Base-by-base conservation (phyloP, 2,888 invertebrate genomes). In the Villa cingulata region DNA sequence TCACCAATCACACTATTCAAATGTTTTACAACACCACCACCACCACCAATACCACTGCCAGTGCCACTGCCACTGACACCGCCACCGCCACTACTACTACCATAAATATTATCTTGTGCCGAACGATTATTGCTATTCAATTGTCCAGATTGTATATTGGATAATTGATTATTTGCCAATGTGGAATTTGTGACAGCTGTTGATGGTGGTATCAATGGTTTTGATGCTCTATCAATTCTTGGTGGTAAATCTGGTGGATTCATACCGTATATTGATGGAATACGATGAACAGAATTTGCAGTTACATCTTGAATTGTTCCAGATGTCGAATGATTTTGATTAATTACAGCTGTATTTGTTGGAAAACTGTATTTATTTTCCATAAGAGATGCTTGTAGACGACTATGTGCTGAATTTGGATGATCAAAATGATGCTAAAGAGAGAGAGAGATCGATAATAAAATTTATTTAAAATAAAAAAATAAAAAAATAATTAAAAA, bases 191-290 rank as follows among this genome's bases (percentile, higher is more conserved):
- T 62, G 45, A 74, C 74, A 0, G 80, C 77, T 10, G 79, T 76
- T 20, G 85, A 85, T 60, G 86, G 80, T 68, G 66, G 47, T 71
- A 72, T 72, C 72, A 77, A 76, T 0, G 91, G 91, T 60, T 91
- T 85, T 3, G 74, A 80, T 49, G 79, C 83, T 27, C 86, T 73
- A 67, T 87, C 83, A 19, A 89, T 80, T 46, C 88, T 76, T 2
- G 91, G 91, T 0, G 91, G 91, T 50, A 90, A 68, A 71, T 90
- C 89, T 2, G 89, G 88, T 3, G 64, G 68, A 55, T 68, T 62
- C 15, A 67, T 65, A 42, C 78, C 78, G 54, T 78, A 78, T n/a
- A 78, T 56, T 1, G 68, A 66, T 50, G 70, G 70, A 14, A 70
- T 65, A 53, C 55, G 61, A 32, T 32, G 29, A 12, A 14, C 3